Evolutionary conservation across 1,140 invertebrate species (phyloP).

Genomic region (Meteorus sp.): DNA sequence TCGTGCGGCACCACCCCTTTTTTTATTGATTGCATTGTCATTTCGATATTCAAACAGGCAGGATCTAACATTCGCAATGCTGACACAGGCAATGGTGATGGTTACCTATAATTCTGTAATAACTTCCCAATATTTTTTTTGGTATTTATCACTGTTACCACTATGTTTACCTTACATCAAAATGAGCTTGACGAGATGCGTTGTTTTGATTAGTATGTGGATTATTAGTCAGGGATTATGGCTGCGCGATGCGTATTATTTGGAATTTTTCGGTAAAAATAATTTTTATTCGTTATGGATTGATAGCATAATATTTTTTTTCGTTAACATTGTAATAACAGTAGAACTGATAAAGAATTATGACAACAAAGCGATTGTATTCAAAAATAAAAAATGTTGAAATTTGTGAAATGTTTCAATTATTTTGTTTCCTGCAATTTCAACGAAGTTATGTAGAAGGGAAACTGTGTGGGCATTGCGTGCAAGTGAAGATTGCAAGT

Average conservation of each 20-base stretch:
- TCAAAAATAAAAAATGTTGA: constrained; percentile 7
- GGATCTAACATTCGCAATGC: constrained; percentile 82
- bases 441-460: too few species aligned
- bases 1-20: constrained; percentile 74
- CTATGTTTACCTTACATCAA: constrained; percentile 71
- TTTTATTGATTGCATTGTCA: constrained; percentile 73
- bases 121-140: constrained; percentile 97
- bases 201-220: constrained; percentile 68
- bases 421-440: too few species aligned
- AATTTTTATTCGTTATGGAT: constrained; percentile 81
- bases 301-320: constrained; percentile 77
- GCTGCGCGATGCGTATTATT: constrained; percentile 86
- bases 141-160: constrained; percentile 90
- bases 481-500: too few species aligned
- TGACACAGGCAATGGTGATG: constrained; percentile 83
- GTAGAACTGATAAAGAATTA: constrained; percentile 68
- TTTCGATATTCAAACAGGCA: constrained; percentile 67
- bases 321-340: constrained; percentile 74
- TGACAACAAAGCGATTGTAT: constrained; percentile 16
- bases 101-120: constrained; percentile 96
- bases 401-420: too few species aligned
- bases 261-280: constrained; percentile 87
- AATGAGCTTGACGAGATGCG: constrained; percentile 57
- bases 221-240: constrained; percentile 78
- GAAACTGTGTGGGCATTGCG: too few species aligned